A percentile compares a stretch with the other conserved stretches of the same genome.
These are phyloP conservation scores for Pterocles orientalis DNA, from an alignment of 2,113 vertebrate species.

Conservation along the genomic window DNA sequence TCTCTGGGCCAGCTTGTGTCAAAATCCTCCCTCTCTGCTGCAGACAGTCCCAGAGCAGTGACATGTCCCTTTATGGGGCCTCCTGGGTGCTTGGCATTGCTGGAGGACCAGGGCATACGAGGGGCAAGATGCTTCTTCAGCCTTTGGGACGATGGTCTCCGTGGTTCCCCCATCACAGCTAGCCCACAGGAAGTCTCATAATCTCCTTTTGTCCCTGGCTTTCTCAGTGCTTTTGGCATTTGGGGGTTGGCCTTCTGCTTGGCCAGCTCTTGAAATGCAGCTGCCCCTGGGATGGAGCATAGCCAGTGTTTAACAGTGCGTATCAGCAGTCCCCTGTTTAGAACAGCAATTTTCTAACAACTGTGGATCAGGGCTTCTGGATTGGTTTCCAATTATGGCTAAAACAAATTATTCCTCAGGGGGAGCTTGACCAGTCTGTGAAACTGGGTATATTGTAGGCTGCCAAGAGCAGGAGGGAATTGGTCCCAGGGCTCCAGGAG, in stretches of 20 bases:
- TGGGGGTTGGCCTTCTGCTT: neutral
- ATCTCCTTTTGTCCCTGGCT: neutral
- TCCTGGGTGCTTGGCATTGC: neutral
- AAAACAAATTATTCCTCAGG: conserved; percentile 11
- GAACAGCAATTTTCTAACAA: neutral
- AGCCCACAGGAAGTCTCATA: neutral
- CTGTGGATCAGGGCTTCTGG: neutral
- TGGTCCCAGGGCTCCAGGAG: neutral
- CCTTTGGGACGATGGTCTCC: neutral
- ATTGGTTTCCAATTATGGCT: neutral
- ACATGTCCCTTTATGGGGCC: neutral
- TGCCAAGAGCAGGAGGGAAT: conserved; percentile 15
- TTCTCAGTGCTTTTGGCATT: neutral
- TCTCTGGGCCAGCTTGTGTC: neutral
- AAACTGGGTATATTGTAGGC: neutral
- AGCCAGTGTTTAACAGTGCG: neutral
- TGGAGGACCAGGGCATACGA: neutral
- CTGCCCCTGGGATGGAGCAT: neutral
- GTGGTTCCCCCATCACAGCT: neutral
- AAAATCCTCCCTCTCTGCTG: neutral
- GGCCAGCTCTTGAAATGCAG: conserved; percentile 11
- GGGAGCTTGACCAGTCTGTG: neutral
- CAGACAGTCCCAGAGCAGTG: accelerated
- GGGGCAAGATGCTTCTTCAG: neutral
- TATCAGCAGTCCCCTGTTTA: neutral